A percentile compares a stretch with the other conserved stretches of the same genome.
These are phyloP conservation scores for Eudasyphora cyanicolor DNA, from an alignment of 2,888 invertebrate genomes.

Conservation along the genomic window DNA sequence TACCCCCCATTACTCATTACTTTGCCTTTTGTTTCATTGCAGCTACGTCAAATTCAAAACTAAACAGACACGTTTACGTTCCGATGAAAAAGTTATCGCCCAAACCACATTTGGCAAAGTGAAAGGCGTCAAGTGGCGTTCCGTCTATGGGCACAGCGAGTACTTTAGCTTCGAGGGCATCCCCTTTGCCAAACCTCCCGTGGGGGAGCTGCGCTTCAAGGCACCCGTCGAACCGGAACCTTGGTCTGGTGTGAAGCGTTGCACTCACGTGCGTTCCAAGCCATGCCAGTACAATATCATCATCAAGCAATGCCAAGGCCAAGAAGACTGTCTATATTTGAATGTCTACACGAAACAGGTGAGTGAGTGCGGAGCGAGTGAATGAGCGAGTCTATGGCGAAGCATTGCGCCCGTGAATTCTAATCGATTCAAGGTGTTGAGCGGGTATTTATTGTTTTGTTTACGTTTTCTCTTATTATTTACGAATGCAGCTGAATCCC, in stretches of 20 bases:
- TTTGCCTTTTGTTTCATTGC: conserved; percentile 46
- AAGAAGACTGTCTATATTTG: conserved; percentile 82
- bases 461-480: conserved; percentile 3
- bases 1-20: not conserved
- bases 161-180: conserved; percentile 79
- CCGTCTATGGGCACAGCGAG: conserved; percentile 75
- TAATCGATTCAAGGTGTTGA: not conserved
- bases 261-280: conserved; percentile 76
- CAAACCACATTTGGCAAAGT: conserved; percentile 77
- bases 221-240: conserved; percentile 79
- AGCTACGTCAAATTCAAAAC: conserved; percentile 78
- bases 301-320: conserved; percentile 79
- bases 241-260: conserved; percentile 80
- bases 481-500: conserved; percentile 72
- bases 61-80: conserved; percentile 75
- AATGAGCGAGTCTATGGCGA: too few relatives aligned
- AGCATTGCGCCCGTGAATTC: too few relatives aligned
- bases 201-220: conserved; percentile 77
- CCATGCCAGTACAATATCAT: conserved; percentile 78
- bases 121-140: conserved; percentile 77
- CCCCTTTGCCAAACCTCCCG: conserved; percentile 79
- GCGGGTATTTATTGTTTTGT: too few relatives aligned
- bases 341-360: conserved; percentile 80
- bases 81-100: conserved; percentile 76
- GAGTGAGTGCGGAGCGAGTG: conserved; percentile 49